Evolutionary conservation across 2,888 invertebrate genomes (phyloP), one percentile per base, ranked within the genome.

Genomic region (Petrophora chlorosata): DNA sequence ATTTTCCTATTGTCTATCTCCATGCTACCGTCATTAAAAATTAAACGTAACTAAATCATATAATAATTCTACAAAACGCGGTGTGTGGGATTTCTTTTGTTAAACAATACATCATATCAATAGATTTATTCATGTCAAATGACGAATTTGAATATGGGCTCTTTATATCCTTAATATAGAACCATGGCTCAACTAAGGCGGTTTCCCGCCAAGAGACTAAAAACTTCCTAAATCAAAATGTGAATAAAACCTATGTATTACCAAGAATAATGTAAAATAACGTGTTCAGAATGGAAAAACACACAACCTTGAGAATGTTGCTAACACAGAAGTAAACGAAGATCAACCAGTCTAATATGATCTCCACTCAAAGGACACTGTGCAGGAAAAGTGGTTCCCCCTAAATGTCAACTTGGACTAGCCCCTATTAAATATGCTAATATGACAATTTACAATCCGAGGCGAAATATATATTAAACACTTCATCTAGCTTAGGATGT

Each of bases 391-490:
- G 42, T 48, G 55, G 47, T 41, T 33, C 17, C 26, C 17, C 34
- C 22, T 53, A 67, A 68, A 72, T 75, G 70, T 74, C 79, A 68
- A 59, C 54, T 36, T 56, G 52, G 30, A 67, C 59, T 64, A 66
- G 76, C 59, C 54, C 44, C 51, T 67, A 61, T 65, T 72, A 73
- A 69, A 61, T 76, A 81, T 81, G 80, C 56, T 73, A 81, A 81
- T 81, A 32, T 47, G 45, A 42, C 42, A 46, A 67, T 75, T 73
- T 69, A 67, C 55, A 73, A 48, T 59, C 70, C 44, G 35, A 53
- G 53, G 45, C 50, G 55, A 64, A 50, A 52, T 54, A 46, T 53
- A 43, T 56, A 40, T 43, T 47, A 38, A 25, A 56, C 28, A 41
- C 25, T 44, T 48, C 44, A 43, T 29, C 44, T 34, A 16, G 14